Evolutionary conservation across 1,140 invertebrate species (phyloP).

Genomic region (Aphidius ervi): DNA sequence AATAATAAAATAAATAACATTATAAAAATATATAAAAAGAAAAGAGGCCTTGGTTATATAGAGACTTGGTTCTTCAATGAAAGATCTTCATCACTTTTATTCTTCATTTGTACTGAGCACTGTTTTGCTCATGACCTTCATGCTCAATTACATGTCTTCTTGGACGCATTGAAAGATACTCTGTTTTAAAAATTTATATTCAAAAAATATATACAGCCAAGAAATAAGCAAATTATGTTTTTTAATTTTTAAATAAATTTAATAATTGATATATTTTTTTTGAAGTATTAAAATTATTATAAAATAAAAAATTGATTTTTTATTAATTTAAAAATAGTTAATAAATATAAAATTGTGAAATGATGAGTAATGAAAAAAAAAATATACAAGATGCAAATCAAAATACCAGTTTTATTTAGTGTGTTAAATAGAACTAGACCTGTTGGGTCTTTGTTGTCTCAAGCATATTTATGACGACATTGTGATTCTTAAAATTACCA

Average conservation of each 20-base stretch:
- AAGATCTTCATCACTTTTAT: background rate
- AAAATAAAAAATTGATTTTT: too few species aligned
- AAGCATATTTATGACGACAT: background rate
- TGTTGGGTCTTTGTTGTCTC: conserved; percentile 8
- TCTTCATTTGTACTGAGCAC: background rate
- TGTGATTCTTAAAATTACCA: too few species aligned
- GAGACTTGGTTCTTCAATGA: conserved; percentile 10
- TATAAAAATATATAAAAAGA: too few species aligned
- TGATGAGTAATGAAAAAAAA: background rate
- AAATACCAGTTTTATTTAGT: conserved; percentile 3
- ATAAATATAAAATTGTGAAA: background rate
- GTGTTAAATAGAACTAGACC: too few species aligned
- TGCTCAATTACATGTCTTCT: conserved; percentile 16
- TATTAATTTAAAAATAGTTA: too few species aligned
- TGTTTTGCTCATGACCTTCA: conserved; percentile 9
- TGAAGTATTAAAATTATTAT: too few species aligned
- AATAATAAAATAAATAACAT: too few species aligned
- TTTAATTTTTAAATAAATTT: too few species aligned
- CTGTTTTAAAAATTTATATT: background rate
- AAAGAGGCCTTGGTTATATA: too few species aligned
- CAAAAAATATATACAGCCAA: too few species aligned
- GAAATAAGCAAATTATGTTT: too few species aligned
- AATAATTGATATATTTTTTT: too few species aligned
- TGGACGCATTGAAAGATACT: background rate
- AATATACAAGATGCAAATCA: background rate